Evolutionary conservation across 2,797 vertebrate species (phyloP).

Genomic region (Poeciliopsis turneri): DNA sequence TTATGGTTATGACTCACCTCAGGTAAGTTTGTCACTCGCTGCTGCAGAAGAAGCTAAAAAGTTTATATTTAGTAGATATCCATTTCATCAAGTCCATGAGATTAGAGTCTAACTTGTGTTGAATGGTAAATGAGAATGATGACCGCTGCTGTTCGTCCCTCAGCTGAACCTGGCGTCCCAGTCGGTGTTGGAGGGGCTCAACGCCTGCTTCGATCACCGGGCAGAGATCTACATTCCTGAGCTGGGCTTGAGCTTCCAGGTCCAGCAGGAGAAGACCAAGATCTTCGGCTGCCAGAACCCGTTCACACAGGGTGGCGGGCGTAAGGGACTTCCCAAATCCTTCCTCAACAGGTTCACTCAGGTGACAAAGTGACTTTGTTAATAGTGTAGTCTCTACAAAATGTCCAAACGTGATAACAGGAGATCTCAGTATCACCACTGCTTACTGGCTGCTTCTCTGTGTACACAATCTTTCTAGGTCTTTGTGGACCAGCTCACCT

Average conservation of each 20-base stretch:
- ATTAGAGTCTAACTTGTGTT: background rate
- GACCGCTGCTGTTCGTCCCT: background rate
- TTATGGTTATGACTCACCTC: background rate
- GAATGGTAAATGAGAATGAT: background rate
- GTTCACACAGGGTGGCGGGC: conserved; percentile 94
- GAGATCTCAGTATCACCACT: background rate
- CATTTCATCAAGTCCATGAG: background rate
- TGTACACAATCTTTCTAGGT: conserved; percentile 78
- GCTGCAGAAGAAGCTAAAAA: background rate
- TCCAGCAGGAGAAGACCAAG: conserved; percentile 93
- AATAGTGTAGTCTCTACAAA: background rate
- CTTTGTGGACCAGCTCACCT: conserved; percentile 92
- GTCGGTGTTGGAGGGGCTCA: conserved; percentile 95
- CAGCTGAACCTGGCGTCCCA: conserved; percentile 97
- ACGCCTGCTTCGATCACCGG: conserved; percentile 97
- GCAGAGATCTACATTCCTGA: conserved; percentile 95
- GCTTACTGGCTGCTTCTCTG: background rate
- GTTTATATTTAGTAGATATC: background rate
- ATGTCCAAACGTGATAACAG: background rate
- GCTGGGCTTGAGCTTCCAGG: conserved; percentile 91
- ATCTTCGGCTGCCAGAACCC: conserved; percentile 99
- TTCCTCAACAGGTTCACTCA: conserved; percentile 99
- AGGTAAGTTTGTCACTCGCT: background rate
- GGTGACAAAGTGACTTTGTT: conserved; percentile 66
- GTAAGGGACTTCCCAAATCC: conserved; percentile 94